These are phyloP conservation scores for Campopleginae sp. DNA, from an alignment of 2,888 invertebrate genomes.

Conservation along the genomic window DNA sequence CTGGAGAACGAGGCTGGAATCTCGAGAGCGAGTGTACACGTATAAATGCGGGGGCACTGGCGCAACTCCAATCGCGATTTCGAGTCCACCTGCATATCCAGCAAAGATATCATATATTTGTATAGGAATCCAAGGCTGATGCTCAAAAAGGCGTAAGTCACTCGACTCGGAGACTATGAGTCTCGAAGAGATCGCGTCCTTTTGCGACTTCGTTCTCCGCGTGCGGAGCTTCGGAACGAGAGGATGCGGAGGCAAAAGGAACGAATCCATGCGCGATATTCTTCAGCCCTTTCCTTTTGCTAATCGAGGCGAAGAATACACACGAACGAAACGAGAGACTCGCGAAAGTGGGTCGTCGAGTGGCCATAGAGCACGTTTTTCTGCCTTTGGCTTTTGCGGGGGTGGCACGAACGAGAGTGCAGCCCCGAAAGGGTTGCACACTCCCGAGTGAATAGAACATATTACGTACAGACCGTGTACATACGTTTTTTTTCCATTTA, in stretches of 20 bases:
- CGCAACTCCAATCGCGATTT: conserved; percentile 78
- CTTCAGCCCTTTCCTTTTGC: conserved; percentile 50
- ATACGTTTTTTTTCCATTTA: conserved; percentile 5
- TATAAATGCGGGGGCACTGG: conserved; percentile 72
- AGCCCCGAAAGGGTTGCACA: conserved; percentile 57
- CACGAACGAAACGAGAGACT: conserved; percentile 51
- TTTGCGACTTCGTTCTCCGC: not conserved
- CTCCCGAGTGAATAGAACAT: conserved; percentile 31
- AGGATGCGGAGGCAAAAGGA: conserved; percentile 34
- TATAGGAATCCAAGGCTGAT: conserved; percentile 3
- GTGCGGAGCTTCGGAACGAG: conserved; percentile 31
- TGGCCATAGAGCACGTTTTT: conserved; percentile 54
- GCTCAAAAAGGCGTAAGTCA: conserved; percentile 10
- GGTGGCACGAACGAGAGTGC: conserved; percentile 39
- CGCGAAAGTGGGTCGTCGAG: conserved; percentile 71
- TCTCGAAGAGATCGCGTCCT: not conserved
- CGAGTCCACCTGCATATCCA: conserved; percentile 65
- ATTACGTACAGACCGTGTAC: conserved; percentile 8
- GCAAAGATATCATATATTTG: conserved; percentile 1
- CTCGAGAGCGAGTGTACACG: conserved; percentile 59
- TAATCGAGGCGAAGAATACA: conserved; percentile 62
- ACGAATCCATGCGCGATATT: conserved; percentile 55
- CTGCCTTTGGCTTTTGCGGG: conserved; percentile 56
- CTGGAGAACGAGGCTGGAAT: conserved; percentile 62
- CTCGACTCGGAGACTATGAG: not conserved